Base-by-base conservation (phyloP, 2,797 vertebrate genomes). In the Apogon talboti region DNA sequence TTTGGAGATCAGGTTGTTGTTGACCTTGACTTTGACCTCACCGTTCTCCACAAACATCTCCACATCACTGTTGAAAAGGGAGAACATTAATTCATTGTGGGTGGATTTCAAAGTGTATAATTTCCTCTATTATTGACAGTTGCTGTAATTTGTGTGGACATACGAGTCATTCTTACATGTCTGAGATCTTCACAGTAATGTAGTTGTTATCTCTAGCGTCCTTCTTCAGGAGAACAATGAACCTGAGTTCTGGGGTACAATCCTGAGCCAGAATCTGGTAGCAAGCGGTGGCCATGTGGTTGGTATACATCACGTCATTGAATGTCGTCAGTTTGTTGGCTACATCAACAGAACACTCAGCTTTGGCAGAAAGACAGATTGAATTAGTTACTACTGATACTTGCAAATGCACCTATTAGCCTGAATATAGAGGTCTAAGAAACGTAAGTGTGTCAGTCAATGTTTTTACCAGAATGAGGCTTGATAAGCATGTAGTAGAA, bases 221-320 rank as follows among this genome's bases (percentile, higher is more conserved):
- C 68, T 81, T 94, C 89, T 89, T 96, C 66, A 92, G 66, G 65
- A 92, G 84, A 81, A 96, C 89, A 48, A 95, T 67, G 74, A 96
- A 96, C 79, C 94, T 95, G 40, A 93, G 84, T 66, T 95, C 93
- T 11, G 68, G 2, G 14, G 92, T 95, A 56, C 94, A 95, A 66
- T 96, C 95, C 68, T 95, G 94, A 61, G 89, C 91, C 83, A 96
- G 75, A 54, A 96, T 78, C 41, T 96, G 94, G 84, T 87, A 80
- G 81, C 94, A 96, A 16, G 90, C 92, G 63, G 77, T 78, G 4
- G 94, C 93, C 88, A 95, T 88, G 59, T 91, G 76, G 2, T 90
- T 92, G 55, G 79, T 88, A 76, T 75, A 91, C 52, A 30, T 74
- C 57, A 65, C 84, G 0, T 90, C 83, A 69, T 91, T 92, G 76